Base-by-base conservation (phyloP, 2,888 invertebrate genomes). In the Epirrhoe tristata region DNA sequence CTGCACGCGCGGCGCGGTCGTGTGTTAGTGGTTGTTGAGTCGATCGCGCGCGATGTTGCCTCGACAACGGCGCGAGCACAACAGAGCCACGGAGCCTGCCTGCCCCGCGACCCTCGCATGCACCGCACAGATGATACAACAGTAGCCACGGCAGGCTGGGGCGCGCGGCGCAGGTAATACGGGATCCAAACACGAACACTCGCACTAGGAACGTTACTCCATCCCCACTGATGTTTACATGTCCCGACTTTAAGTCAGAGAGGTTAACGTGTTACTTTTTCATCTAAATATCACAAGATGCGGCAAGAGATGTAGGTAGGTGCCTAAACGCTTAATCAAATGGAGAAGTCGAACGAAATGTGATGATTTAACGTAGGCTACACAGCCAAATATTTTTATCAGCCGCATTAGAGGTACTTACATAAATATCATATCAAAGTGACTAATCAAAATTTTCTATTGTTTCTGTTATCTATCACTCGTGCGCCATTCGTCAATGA, bases 51-150 rank as follows among this genome's bases (percentile, higher is more conserved):
- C 72, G 80, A 76, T 81, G 92, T 92, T 86, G 81, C 90, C 89
- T 81, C 88, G 91, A 85, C 91, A 84, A 92, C 92, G 87, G 84
- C 72, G 71, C 85, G 84, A 77, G 79, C 88, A 92, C 91, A 92
- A 93, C 92, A 92, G 89, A 82, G 66, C 63, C 54, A 31, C 74
- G 71, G 82, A 85, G 80, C 86, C 87, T 85, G 77, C 81, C 81
- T 78, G 79, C 86, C 81, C 79, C 81, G 80, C 55, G 34, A 51
- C 56, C 56, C 56, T 51, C 56, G 16, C 43, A 55, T 60, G 63
- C 61, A 51, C 72, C 75, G 3, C 89, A 90, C 51, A 89, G 91
- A 91, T 77, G 84, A 84, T 31, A 34, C 2, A 31, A 51, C 36
- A 67, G 7, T 51, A 16, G 14, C 62, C 50, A 54, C 62, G 65